Conservation (phyloP, 2,888 invertebrate species). For the Plebejus melissa region DNA sequence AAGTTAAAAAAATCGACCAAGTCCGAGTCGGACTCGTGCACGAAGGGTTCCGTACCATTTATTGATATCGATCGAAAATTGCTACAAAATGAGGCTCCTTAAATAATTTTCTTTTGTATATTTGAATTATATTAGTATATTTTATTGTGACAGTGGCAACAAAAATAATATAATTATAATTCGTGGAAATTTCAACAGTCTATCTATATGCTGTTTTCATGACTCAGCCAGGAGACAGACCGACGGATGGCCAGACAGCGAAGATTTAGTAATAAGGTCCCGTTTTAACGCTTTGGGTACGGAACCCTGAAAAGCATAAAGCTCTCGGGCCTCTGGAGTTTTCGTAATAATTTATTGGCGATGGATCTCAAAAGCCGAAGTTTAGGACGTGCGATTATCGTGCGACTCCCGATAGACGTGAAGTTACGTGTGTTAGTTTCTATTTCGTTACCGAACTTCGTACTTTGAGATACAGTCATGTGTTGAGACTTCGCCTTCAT, state of each 20-base stretch:
- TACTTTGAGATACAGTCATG: background rate
- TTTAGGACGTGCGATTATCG: conserved; percentile 31
- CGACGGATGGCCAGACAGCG: too few relatives aligned
- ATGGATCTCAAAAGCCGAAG: conserved; percentile 31
- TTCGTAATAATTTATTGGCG: conserved; percentile 34
- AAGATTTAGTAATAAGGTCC: too few relatives aligned
- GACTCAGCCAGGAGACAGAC: too few relatives aligned
- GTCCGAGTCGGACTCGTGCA: background rate
- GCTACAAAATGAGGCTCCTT: too few relatives aligned
- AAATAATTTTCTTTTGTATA: too few relatives aligned
- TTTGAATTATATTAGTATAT: too few relatives aligned
- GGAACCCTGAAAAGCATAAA: conserved; percentile 6
- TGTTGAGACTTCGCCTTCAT: background rate
- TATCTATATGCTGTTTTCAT: too few relatives aligned
- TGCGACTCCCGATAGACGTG: conserved; percentile 22
- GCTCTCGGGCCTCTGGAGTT: conserved; percentile 31
- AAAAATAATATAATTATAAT: too few relatives aligned
- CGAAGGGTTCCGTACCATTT: background rate
- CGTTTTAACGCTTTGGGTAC: background rate
- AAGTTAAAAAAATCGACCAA: conserved; percentile 11
- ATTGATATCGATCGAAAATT: too few relatives aligned
- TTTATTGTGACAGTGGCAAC: too few relatives aligned
- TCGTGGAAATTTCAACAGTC: too few relatives aligned
- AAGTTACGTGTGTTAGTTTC: conserved; percentile 19
- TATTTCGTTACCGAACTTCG: conserved; percentile 13